Evolutionary conservation across 2,113 vertebrate species (phyloP).

Genomic region (Nothoprocta pentlandii): DNA sequence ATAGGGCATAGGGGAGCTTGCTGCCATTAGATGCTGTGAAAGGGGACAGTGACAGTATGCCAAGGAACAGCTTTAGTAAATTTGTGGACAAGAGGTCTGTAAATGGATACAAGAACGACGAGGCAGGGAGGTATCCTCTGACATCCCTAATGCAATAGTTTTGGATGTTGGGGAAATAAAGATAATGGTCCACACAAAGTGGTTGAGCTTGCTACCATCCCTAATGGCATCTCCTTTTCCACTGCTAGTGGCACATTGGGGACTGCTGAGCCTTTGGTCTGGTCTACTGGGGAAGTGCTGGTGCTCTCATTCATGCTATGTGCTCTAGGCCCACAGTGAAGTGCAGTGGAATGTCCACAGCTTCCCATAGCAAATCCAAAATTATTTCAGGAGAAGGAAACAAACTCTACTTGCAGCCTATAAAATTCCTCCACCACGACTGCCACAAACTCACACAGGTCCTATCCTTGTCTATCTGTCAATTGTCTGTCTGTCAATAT

Average conservation of each 20-base stretch:
- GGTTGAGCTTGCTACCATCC: not conserved
- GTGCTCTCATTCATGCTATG: not conserved
- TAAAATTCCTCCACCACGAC: not conserved
- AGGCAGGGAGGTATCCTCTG: not conserved
- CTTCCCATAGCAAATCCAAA: not conserved
- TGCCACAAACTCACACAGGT: not conserved
- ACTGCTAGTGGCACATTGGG: not conserved
- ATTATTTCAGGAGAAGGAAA: not conserved
- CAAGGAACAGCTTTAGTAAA: no score
- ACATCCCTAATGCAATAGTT: not conserved
- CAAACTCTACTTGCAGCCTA: not conserved
- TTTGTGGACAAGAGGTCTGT: no score
- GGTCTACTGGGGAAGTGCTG: not conserved
- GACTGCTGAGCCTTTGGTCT: not conserved
- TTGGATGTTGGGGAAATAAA: not conserved
- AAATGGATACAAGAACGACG: no score
- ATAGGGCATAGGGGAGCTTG: no score
- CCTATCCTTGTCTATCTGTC: not conserved
- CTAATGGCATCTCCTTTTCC: not conserved
- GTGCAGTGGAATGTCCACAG: not conserved
- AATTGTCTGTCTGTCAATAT: not conserved
- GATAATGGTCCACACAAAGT: not conserved
- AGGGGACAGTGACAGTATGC: no score
- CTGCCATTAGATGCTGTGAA: no score
- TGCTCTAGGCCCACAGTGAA: not conserved